Evolutionary conservation across 2,797 vertebrate genomes (phyloP).

Genomic region (Leucoraja ocellata): DNA sequence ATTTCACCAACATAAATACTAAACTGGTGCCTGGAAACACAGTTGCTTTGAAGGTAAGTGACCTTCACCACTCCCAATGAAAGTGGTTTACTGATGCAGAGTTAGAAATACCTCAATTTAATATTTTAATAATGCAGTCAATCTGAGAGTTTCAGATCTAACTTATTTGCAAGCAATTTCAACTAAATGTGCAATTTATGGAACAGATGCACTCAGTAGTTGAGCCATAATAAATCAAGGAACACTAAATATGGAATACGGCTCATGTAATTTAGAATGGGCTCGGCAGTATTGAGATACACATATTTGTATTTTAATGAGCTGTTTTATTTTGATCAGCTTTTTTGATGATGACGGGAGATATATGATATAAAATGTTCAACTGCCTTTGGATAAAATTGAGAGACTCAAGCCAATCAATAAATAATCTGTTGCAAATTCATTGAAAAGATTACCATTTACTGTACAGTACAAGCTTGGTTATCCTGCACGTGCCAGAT

Average conservation of each 20-base stretch:
- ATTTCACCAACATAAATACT: neutral
- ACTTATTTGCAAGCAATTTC: neutral
- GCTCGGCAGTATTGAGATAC: neutral
- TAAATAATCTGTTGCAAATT: neutral
- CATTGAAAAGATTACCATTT: neutral
- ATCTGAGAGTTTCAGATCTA: neutral
- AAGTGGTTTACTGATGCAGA: neutral
- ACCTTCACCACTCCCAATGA: neutral
- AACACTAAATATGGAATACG: neutral
- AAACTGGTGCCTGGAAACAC: neutral
- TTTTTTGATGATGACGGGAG: neutral
- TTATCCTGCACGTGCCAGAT: too few species aligned
- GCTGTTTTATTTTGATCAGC: neutral
- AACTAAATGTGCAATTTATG: too few species aligned
- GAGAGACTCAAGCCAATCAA: neutral
- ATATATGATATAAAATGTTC: neutral
- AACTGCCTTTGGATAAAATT: neutral
- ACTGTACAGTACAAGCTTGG: too few species aligned
- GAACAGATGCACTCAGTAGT: neutral
- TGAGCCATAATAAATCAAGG: neutral
- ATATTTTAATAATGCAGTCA: neutral
- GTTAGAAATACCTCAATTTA: neutral
- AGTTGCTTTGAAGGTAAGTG: neutral
- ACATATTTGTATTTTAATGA: neutral
- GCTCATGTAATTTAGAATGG: neutral